Percentiles rank a stretch among this genome's conserved stretches.
Evolutionary conservation across 2,888 invertebrate species (phyloP).

Genomic region (Formica aserva): DNA sequence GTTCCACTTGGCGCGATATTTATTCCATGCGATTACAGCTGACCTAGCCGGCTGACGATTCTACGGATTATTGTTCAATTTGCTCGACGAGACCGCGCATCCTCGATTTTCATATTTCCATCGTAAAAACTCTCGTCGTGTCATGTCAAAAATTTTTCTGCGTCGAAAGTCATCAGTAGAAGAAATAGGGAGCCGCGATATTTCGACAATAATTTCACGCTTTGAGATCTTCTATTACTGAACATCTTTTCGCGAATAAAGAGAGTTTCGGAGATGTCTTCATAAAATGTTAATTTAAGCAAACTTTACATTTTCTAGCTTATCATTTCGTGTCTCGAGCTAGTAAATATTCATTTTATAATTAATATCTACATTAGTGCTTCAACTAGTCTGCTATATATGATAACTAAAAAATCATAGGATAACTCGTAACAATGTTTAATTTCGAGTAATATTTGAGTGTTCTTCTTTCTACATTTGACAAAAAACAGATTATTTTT

Average conservation of each 20-base stretch:
- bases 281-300: constrained; percentile 1
- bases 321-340: neutral
- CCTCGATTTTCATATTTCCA: constrained; percentile 61
- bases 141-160: neutral
- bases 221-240: no score
- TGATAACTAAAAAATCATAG: neutral
- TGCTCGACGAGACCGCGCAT: constrained; percentile 55
- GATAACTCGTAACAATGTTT: neutral
- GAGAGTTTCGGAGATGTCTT: neutral
- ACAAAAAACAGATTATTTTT: neutral
- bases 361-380: neutral
- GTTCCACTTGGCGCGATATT: constrained; percentile 47
- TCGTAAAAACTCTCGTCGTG: neutral
- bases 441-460: neutral
- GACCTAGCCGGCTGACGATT: constrained; percentile 41
- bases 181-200: neutral
- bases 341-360: constrained; percentile 11
- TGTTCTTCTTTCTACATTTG: neutral
- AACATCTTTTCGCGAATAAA: neutral
- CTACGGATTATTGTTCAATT: constrained; percentile 62
- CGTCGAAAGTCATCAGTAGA: neutral
- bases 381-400: neutral
- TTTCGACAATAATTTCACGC: neutral
- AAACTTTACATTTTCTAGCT: neutral
- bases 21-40: constrained; percentile 48